phyloP scores from a whole-genome alignment of 2,113 vertebrate genomes.

The Rostratula benghalensis region DNA sequence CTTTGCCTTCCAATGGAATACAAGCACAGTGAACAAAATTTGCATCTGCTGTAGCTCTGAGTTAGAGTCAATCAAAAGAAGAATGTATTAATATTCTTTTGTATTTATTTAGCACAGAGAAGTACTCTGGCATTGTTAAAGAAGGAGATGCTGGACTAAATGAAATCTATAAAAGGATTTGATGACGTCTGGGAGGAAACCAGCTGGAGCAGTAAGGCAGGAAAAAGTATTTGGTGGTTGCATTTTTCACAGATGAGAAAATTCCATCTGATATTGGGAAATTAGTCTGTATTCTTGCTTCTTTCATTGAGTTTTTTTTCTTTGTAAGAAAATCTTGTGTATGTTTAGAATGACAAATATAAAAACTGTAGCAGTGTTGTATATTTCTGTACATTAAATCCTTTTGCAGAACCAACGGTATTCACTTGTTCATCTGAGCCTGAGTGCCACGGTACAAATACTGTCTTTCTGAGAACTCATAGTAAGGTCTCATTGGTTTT shows the following conservation, averaged over 20 bases:
- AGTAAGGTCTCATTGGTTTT: neutral
- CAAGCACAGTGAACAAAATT: neutral
- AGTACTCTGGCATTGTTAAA: neutral
- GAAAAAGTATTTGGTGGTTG: neutral
- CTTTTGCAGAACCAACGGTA: neutral
- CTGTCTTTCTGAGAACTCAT: neutral
- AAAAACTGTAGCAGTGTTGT: neutral
- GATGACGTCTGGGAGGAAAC: constrained; percentile 1
- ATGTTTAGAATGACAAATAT: neutral
- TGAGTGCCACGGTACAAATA: neutral
- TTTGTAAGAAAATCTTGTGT: neutral
- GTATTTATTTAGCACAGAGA: constrained; percentile 30
- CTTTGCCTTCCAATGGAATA: neutral
- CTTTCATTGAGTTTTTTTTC: neutral
- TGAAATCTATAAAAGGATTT: constrained; percentile 36
- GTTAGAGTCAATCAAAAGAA: constrained; percentile 24
- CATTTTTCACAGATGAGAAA: constrained; percentile 25
- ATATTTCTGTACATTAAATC: neutral
- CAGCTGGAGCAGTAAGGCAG: neutral
- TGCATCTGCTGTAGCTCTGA: neutral
- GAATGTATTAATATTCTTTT: constrained; percentile 32
- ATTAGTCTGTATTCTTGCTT: neutral
- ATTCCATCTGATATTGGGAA: neutral
- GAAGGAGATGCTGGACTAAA: neutral
- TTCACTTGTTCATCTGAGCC: neutral